Conservation (phyloP, 2,888 invertebrate genomes). For the Periphyllus acericola region DNA sequence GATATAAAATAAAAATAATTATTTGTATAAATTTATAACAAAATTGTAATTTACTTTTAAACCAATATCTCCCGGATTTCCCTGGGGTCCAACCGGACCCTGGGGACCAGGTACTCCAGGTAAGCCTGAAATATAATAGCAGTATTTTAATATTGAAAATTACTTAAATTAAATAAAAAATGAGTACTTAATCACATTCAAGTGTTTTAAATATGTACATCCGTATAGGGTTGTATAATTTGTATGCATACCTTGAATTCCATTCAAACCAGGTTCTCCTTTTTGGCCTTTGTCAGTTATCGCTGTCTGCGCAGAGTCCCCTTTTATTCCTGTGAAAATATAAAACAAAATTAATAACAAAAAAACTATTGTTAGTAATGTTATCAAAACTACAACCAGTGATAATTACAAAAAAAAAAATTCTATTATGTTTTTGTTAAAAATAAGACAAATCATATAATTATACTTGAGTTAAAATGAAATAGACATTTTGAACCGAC, state of each 20-base stretch:
- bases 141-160: too few relatives aligned
- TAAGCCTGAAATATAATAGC: conserved; percentile 68
- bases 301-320: conserved; percentile 81
- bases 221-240: background rate
- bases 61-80: conserved; percentile 75
- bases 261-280: conserved; percentile 84
- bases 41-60: conserved; percentile 68
- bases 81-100: conserved; percentile 73
- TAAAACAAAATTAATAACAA: background rate
- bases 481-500: too few relatives aligned
- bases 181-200: background rate
- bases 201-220: background rate
- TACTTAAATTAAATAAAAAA: background rate
- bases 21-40: background rate
- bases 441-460: background rate
- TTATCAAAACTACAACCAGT: too few relatives aligned
- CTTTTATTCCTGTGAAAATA: conserved; percentile 72
- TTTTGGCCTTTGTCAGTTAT: conserved; percentile 82
- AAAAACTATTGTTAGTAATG: background rate
- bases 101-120: conserved; percentile 74
- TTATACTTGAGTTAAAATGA: background rate
- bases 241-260: conserved; percentile 68
- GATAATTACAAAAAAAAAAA: background rate
- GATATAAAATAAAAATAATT: background rate
- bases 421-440: background rate